Evolutionary conservation across 2,113 vertebrate species (phyloP), one percentile per base, ranked within the genome.

Genomic region (Anoplopoma fimbria): DNA sequence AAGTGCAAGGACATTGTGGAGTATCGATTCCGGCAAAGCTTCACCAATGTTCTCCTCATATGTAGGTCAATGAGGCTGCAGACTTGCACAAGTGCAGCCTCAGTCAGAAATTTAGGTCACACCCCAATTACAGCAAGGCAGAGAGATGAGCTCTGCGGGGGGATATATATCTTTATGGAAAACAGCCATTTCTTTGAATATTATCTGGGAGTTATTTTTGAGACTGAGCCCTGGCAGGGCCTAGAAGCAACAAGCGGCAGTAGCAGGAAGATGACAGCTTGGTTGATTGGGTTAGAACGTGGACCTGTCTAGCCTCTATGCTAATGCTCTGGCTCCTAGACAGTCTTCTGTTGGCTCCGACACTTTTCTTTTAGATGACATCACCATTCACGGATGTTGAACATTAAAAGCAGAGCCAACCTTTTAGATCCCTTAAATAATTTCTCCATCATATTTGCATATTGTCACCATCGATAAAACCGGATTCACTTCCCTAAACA

Each of bases 31-130:
- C 53, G 69, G 78, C 76, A 74, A 85, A 88, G 86, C 84, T 87
- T 90, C 86, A 84, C 86, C 90, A 72, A 90, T 90, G 87, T 90
- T 91, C 88, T 90, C 88, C 85, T 38, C 78, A 90, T 90, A 94
- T 94, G 88, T 94, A 93, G 93, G 93, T 94, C 95, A 94, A 92
- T 92, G 86, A 91, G 90, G 93, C 89, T 91, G 88, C 91, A 89
- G 88, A 87, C 90, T 93, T 81, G 81, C 83, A 92, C 86, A 91
- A 94, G 91, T 91, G 92, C 87, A 89, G 89, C 88, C 90, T 80
- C 86, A 87, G 84, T 91, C 87, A 89, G 88, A 92, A 93, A 93
- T 95, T 93, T 95, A 92, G 93, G 94, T 95, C 94, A 94, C 89
- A 93, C 91, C 94, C 94, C 92, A 95, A 93, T 93, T 95, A 94